Evolutionary conservation across 2,888 invertebrate genomes (phyloP), one percentile per base, ranked within the genome.

Genomic region (Scaptomyza cyrtandrae): DNA sequence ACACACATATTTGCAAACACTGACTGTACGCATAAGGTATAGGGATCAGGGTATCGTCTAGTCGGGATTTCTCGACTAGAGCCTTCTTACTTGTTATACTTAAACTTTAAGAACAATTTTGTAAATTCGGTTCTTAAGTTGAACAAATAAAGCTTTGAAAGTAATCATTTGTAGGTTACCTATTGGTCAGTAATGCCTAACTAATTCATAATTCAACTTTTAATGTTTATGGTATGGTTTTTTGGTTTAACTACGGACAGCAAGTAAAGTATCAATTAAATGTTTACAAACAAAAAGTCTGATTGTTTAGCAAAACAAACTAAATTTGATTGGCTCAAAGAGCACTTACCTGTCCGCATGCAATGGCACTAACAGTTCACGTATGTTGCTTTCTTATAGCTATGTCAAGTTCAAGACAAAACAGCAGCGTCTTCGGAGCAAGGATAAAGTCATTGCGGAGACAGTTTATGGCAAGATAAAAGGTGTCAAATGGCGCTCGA

Each of bases 391-490:
- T 33, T 16, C 27, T 76, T 78, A 48, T 75, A 91, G 91, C 75
- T 91, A 91, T 75, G 89, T 90, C 46, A 90, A 91, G 85, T 91
- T 91, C 72, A 91, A 91, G 80, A 88, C 89, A 29, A 88, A 87
- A 54, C 91, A 91, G 70, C 90, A 89, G 57, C 87, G 89, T 37
- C 59, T 91, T 27, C 90, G 92, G 45, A 90, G 91, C 60, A 88
- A 84, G 16, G 90, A 91, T 73, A 91, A 90, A 63, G 85, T 91
- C 14, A 87, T 91, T 56, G 87, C 90, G 14, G 84, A 91, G 9
- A 92, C 92, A 9, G 65, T 77, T 13, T 90, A 91, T 46, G 92
- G 92, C 27, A 90, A 89, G 72, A 87, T 92, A 24, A 89, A 89
- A 62, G 92, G 92, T 13, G 90, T 90, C 7, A 91, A 91, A 71